These are phyloP conservation scores for Cyrtodaria siliqua DNA, from an alignment of 2,888 invertebrate species.

Conservation along the genomic window DNA sequence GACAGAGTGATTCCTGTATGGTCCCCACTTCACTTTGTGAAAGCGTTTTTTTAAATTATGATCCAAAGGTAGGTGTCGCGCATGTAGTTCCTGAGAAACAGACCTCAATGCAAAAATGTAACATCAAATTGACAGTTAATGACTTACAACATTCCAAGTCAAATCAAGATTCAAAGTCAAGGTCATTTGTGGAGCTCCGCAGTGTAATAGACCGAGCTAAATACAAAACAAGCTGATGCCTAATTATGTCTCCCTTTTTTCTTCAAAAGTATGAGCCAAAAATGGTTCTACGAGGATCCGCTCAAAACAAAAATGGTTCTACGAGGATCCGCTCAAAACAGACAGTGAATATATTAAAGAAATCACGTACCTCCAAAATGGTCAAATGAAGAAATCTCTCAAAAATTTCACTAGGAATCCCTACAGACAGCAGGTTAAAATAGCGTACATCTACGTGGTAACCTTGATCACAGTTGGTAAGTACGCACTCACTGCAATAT, in stretches of 20 bases:
- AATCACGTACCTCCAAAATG: slow-evolving; percentile 61
- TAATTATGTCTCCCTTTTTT: not conserved
- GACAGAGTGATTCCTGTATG: no score
- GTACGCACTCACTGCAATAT: slow-evolving; percentile 56
- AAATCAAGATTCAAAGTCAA: no score
- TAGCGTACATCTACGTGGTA: slow-evolving; percentile 71
- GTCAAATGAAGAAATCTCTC: slow-evolving; percentile 63
- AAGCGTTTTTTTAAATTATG: no score
- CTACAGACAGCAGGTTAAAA: slow-evolving; percentile 73
- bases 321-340: not conserved
- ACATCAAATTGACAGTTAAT: no score
- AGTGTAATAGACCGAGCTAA: not conserved
- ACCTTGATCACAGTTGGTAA: slow-evolving; percentile 52
- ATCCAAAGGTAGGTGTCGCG: no score
- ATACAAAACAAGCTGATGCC: not conserved
- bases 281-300: not conserved
- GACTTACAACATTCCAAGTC: no score
- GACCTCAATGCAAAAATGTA: no score
- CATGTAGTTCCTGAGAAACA: no score
- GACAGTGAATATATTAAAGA: no score
- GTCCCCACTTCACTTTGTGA: no score
- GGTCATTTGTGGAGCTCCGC: no score
- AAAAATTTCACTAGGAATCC: slow-evolving; percentile 71
- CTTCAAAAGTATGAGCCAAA: no score
- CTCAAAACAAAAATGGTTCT: not conserved